These are phyloP conservation scores for Rhincodon typus DNA, from an alignment of 2,797 vertebrate genomes.

Conservation along the genomic window DNA sequence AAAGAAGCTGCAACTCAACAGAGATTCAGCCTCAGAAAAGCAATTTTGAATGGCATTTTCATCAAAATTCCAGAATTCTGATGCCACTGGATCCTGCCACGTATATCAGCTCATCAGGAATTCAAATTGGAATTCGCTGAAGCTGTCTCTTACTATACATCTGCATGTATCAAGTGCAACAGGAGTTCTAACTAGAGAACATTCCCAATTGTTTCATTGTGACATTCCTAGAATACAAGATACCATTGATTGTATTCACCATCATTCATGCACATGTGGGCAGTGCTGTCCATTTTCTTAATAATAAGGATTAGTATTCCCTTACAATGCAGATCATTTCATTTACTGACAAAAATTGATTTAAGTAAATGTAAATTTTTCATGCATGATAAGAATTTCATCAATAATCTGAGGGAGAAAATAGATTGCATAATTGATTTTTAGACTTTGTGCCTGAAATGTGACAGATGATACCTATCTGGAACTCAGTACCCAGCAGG, in stretches of 20 bases:
- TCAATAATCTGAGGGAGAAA: background rate
- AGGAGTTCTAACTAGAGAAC: background rate
- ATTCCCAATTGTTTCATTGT: background rate
- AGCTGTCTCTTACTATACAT: background rate
- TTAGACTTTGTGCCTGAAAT: background rate
- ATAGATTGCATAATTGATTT: background rate
- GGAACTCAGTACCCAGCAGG: background rate
- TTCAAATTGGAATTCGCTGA: background rate
- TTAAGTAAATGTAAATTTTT: background rate
- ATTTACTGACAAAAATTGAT: background rate
- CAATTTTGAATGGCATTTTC: background rate
- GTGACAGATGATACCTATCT: background rate
- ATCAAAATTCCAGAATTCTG: background rate
- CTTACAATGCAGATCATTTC: background rate
- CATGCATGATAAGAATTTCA: background rate
- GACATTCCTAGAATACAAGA: background rate
- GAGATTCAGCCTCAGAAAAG: background rate
- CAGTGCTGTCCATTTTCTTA: background rate
- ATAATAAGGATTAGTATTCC: background rate
- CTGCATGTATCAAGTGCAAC: background rate
- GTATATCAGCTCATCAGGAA: background rate
- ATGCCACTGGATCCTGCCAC: background rate
- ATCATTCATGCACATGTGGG: background rate
- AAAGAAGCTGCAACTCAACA: background rate
- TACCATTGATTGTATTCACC: background rate